These are phyloP conservation scores for Thysanoteuthis rhombus DNA, from an alignment of 2,888 invertebrate genomes.

Conservation along the genomic window DNA sequence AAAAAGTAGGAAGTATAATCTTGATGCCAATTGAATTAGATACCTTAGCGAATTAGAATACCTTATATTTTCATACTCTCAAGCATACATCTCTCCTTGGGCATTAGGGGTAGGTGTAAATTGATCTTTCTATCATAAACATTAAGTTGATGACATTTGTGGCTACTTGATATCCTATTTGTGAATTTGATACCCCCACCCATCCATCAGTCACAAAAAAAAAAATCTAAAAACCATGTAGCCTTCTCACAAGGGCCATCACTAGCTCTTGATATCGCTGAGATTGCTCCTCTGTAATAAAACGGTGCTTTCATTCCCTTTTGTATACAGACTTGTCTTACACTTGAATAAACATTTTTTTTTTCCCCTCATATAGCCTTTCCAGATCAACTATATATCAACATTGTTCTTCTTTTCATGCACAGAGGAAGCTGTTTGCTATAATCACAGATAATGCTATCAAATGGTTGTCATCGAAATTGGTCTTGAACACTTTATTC, in stretches of 20 bases:
- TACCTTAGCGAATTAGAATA: neutral
- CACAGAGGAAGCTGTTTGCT: too few species aligned
- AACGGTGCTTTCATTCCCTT: neutral
- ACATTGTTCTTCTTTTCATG: neutral
- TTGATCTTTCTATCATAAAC: neutral
- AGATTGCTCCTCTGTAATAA: neutral
- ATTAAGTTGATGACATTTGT: neutral
- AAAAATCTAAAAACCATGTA: neutral
- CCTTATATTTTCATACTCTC: neutral
- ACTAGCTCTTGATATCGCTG: neutral
- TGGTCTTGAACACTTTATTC: too few species aligned
- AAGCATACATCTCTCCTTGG: neutral
- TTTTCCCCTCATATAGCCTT: neutral
- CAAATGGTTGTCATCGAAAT: too few species aligned
- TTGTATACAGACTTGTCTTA: neutral
- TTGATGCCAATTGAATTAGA: neutral
- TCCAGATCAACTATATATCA: neutral
- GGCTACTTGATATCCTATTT: neutral
- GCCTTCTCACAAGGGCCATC: neutral
- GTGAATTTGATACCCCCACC: neutral
- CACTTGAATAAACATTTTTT: neutral
- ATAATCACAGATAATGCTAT: too few species aligned
- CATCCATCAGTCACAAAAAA: neutral
- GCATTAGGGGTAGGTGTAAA: neutral
- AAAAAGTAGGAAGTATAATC: neutral